Conservation (phyloP, 2,888 invertebrate species). For the Oasisia sp. region DNA sequence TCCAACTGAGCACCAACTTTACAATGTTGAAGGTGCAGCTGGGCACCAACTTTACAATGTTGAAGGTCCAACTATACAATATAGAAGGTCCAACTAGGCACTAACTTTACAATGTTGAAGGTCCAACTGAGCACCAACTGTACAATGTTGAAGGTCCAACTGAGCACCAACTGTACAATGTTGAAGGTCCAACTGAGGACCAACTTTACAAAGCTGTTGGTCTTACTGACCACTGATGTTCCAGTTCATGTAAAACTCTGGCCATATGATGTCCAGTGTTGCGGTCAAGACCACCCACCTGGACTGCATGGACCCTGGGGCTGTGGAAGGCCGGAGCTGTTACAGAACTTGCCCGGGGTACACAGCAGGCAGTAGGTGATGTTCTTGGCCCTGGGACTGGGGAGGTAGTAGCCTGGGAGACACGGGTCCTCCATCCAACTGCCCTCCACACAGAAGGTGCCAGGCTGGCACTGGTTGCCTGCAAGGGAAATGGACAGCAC, state of each 20-base stretch:
- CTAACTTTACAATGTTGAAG: no score
- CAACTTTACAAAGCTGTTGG: no score
- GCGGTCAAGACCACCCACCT: slow-evolving; percentile 43
- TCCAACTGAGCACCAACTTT: no score
- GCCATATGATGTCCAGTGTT: not conserved
- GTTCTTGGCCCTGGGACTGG: slow-evolving; percentile 52
- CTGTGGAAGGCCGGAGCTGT: slow-evolving; percentile 51
- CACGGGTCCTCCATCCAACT: slow-evolving; percentile 53
- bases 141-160: no score
- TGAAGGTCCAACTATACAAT: no score
- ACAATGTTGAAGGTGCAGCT: no score
- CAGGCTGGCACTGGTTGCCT: slow-evolving; percentile 57
- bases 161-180: no score
- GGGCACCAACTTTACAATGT: no score
- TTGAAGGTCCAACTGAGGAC: no score
- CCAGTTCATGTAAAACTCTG: not conserved
- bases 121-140: no score
- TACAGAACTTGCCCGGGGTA: slow-evolving; percentile 60
- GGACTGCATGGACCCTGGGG: slow-evolving; percentile 56
- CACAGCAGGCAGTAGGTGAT: slow-evolving; percentile 57
- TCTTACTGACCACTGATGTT: no score
- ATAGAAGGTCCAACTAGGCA: no score
- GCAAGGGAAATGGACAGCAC: not conserved
- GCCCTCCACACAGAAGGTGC: slow-evolving; percentile 55
- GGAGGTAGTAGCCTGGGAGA: slow-evolving; percentile 56